Conservation (phyloP, 2,888 invertebrate species). For the Flabesymbios commensalis region DNA sequence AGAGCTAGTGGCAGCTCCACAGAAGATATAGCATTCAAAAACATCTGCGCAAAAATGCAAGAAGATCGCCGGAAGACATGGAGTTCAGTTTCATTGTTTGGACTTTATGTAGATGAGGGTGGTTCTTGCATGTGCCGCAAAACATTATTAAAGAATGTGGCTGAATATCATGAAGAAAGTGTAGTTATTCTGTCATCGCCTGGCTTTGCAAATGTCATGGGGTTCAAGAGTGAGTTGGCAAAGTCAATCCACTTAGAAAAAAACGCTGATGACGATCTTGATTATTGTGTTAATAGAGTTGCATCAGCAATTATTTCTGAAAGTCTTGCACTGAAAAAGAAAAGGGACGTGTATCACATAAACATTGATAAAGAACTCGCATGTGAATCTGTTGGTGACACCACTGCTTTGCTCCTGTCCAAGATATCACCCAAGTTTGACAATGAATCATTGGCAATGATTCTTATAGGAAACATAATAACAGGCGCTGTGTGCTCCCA, state of each 20-base stretch:
- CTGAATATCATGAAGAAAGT: conserved; percentile 13
- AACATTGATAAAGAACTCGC: conserved; percentile 3
- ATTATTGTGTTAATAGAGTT: neutral
- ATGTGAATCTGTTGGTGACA: conserved; percentile 8
- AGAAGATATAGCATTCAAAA: neutral
- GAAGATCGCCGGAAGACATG: conserved; percentile 3
- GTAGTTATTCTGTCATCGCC: neutral
- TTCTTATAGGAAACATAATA: conserved; percentile 2
- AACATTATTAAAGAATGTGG: conserved; percentile 6
- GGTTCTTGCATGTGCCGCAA: conserved; percentile 10
- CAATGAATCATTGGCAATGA: conserved; percentile 3
- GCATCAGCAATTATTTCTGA: neutral
- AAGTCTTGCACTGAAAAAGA: neutral
- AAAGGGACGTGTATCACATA: conserved; percentile 2
- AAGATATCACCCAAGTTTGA: conserved; percentile 4
- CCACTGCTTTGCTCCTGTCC: neutral
- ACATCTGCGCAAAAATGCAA: conserved; percentile 5
- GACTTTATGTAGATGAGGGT: conserved; percentile 6
- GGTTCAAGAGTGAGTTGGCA: conserved; percentile 7
- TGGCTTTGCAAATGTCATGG: conserved; percentile 8
- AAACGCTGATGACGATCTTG: neutral
- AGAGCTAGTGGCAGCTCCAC: neutral
- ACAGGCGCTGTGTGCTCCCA: neutral
- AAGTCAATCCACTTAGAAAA: neutral
- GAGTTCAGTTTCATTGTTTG: conserved; percentile 9